phyloP scores from a whole-genome alignment of 2,888 invertebrate genomes.

The Invenusta paracnida region DNA sequence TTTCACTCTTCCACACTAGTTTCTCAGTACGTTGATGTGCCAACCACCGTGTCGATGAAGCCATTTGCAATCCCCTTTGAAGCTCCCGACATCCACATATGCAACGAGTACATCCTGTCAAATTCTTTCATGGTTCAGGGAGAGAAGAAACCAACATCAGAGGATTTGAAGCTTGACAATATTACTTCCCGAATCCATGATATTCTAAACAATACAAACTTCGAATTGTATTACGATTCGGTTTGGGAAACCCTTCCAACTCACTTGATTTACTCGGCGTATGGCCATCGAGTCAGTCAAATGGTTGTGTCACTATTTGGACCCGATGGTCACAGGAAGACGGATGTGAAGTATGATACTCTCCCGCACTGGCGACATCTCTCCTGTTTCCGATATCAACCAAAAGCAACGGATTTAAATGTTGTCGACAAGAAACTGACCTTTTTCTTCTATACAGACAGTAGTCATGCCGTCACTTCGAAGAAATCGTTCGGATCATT shows the following conservation, averaged over 20 bases:
- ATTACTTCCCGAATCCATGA: not conserved
- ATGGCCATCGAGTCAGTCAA: not conserved
- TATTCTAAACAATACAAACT: not conserved
- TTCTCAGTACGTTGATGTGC: not conserved
- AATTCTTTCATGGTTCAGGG: not conserved
- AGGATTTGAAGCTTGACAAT: not conserved
- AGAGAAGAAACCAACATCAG: not conserved
- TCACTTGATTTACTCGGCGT: not conserved
- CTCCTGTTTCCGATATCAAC: not conserved
- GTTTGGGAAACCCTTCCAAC: not conserved
- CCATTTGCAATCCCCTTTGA: not conserved
- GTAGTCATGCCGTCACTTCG: not conserved
- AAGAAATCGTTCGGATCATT: not conserved
- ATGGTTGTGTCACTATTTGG: not conserved
- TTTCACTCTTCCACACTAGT: not conserved
- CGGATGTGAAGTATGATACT: not conserved
- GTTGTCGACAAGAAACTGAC: conserved; percentile 1
- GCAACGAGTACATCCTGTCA: not conserved
- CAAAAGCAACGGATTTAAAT: not conserved
- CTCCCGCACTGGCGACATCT: not conserved
- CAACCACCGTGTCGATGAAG: not conserved
- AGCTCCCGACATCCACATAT: not conserved
- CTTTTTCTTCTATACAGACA: not conserved
- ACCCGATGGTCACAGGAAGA: not conserved
- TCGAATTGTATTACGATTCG: not conserved